These are phyloP conservation scores for Orientallactaga bullata DNA, from an alignment of 2,113 vertebrate species.

Conservation along the genomic window DNA sequence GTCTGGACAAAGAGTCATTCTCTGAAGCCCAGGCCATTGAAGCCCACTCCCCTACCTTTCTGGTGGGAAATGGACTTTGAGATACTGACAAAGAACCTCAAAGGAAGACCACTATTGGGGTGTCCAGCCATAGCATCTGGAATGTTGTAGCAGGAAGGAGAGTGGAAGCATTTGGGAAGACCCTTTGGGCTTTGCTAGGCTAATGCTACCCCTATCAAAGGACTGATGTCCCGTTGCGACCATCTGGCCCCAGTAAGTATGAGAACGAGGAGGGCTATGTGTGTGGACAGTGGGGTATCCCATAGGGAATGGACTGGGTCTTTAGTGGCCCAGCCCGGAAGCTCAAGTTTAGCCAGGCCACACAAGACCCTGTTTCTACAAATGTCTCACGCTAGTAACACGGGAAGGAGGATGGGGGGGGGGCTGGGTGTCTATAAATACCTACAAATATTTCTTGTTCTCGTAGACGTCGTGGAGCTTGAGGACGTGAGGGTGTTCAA, in stretches of 20 bases:
- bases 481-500: slow-evolving; percentile 96
- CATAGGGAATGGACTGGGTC: neutral
- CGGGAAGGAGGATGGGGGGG: neutral
- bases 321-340: neutral
- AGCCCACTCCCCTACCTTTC: slow-evolving; percentile 27
- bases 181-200: neutral
- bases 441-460: slow-evolving; percentile 98
- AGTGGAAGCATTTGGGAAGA: neutral
- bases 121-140: neutral
- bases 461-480: slow-evolving; percentile 97
- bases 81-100: slow-evolving; percentile 30
- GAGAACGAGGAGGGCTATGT: neutral
- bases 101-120: slow-evolving; percentile 26
- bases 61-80: slow-evolving; percentile 35
- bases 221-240: no score
- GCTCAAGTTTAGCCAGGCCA: neutral
- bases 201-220: neutral
- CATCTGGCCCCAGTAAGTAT: neutral
- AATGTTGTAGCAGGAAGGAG: neutral
- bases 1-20: slow-evolving; percentile 75
- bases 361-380: neutral
- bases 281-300: neutral
- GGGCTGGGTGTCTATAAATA: slow-evolving; percentile 85
- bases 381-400: neutral
- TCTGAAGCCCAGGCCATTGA: slow-evolving; percentile 65